Evolutionary conservation across 1,140 invertebrate species (phyloP).

Genomic region (Bombus affinis): DNA sequence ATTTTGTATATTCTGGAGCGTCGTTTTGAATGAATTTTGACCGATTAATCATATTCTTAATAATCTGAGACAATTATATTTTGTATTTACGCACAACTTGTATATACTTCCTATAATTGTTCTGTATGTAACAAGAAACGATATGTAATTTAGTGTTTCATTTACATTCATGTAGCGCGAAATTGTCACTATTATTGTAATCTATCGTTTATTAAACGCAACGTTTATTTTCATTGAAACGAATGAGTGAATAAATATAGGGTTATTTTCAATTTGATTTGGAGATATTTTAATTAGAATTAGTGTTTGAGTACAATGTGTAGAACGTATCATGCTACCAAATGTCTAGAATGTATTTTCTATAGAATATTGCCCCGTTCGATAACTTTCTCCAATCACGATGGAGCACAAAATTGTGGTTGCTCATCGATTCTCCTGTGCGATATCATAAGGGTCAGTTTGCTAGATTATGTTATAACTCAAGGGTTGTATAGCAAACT

Average conservation of each 20-base stretch:
- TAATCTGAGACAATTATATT: no score
- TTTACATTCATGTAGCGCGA: neutral
- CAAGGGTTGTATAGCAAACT: neutral
- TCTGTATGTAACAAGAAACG: no score
- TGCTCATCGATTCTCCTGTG: neutral
- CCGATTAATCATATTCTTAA: no score
- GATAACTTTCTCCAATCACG: neutral
- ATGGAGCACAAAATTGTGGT: neutral
- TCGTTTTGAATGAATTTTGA: no score
- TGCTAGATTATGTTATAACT: neutral
- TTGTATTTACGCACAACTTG: no score
- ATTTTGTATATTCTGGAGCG: no score
- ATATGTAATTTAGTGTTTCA: neutral
- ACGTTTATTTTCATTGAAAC: neutral
- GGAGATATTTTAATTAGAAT: neutral
- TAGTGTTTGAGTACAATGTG: neutral
- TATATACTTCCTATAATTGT: no score
- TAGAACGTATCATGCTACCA: neutral
- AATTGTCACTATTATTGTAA: neutral
- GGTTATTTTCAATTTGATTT: neutral
- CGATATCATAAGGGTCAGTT: constrained; percentile 11
- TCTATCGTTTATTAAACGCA: neutral
- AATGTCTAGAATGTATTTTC: neutral
- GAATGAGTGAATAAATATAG: neutral
- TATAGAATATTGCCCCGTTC: neutral